Conservation (phyloP, 37 sponge, comb jelly and placozoan genomes). For the Geodia barretti region DNA sequence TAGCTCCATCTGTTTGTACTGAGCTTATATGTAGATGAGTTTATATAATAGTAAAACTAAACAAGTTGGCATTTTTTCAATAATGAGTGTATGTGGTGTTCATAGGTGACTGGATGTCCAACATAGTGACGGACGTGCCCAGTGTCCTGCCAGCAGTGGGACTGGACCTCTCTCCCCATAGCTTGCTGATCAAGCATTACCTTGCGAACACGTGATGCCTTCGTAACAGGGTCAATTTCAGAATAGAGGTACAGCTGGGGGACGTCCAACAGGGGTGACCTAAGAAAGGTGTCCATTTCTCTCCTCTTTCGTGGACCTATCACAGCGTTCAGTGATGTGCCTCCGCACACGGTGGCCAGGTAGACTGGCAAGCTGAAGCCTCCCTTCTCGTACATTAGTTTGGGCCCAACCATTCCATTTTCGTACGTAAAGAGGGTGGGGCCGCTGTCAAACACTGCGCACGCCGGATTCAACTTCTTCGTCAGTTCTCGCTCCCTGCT, state of each 20-base stretch:
- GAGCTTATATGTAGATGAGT: too few relatives aligned
- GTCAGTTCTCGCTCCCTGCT: background rate
- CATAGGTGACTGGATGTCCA: slow-evolving; percentile 53
- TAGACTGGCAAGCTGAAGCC: background rate
- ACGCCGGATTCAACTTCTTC: slow-evolving; percentile 5
- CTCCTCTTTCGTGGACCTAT: slow-evolving; percentile 29
- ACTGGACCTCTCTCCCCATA: slow-evolving; percentile 29
- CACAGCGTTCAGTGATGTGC: slow-evolving; percentile 1
- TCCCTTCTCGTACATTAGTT: slow-evolving; percentile 51
- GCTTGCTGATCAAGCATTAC: slow-evolving; percentile 34
- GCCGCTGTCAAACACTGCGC: slow-evolving; percentile 72
- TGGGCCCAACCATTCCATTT: slow-evolving; percentile 54
- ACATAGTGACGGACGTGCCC: slow-evolving; percentile 44
- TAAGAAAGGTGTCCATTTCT: slow-evolving; percentile 8
- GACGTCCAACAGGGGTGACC: background rate
- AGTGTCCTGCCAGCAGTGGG: slow-evolving; percentile 38
- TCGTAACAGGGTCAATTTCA: slow-evolving; percentile 36
- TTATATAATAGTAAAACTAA: background rate
- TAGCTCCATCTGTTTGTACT: too few relatives aligned
- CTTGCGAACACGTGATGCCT: background rate
- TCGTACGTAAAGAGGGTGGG: slow-evolving; percentile 37
- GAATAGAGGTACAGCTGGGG: slow-evolving; percentile 72
- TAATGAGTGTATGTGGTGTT: slow-evolving; percentile 1
- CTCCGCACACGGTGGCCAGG: background rate
- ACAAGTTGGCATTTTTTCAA: slow-evolving; percentile 2